These are phyloP conservation scores for Brachionus manjavacas DNA, from an alignment of 1,140 invertebrate genomes.

Conservation along the genomic window DNA sequence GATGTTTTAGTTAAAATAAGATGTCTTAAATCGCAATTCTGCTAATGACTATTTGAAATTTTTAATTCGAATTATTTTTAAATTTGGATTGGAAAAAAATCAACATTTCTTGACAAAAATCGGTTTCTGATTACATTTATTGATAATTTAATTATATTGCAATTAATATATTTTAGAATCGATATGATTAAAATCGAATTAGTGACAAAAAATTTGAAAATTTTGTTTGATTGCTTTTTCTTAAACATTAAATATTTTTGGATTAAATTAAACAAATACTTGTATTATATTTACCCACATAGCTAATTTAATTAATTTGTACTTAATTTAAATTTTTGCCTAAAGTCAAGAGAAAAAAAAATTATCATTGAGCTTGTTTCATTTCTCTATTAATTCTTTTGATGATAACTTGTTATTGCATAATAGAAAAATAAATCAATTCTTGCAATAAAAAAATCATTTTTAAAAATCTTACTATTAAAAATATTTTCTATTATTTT, in stretches of 20 bases:
- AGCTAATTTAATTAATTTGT: not conserved
- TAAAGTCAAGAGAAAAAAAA: not conserved
- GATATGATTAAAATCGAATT: not conserved
- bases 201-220: not conserved
- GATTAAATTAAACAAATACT: not conserved
- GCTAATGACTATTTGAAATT: not conserved
- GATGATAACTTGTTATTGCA: not conserved
- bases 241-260: not conserved
- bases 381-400: not conserved
- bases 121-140: not conserved
- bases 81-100: not conserved
- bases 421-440: not conserved
- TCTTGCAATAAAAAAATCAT: not conserved
- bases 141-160: not conserved
- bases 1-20: too few species aligned
- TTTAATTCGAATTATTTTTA: not conserved
- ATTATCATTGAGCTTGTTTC: not conserved
- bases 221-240: not conserved
- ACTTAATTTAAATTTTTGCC: not conserved
- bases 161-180: not conserved
- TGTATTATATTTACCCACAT: not conserved
- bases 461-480: not conserved
- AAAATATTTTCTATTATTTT: not conserved
- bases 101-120: not conserved
- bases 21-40: too few species aligned